Percentiles rank a stretch among this genome's conserved stretches.
phyloP scores from a whole-genome alignment of 2,888 invertebrate genomes.

The Timandra comae region DNA sequence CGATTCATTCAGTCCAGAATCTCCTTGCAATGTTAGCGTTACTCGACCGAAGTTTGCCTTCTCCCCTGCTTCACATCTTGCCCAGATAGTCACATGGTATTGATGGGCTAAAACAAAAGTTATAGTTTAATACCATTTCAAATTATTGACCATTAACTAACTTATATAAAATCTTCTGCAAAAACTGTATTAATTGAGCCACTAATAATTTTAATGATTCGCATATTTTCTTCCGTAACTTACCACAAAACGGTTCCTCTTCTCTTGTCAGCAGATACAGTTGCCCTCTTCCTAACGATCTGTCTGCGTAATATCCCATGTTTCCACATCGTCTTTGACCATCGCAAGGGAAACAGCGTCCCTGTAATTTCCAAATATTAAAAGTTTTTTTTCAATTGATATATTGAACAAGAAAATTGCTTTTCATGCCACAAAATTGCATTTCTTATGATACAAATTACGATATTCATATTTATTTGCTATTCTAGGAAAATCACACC shows the following conservation, averaged over 20 bases:
- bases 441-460: too few relatives aligned
- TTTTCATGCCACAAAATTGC: too few relatives aligned
- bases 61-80: slow-evolving; percentile 69
- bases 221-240: too few relatives aligned
- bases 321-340: slow-evolving; percentile 84
- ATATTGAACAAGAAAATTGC: too few relatives aligned
- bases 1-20: slow-evolving; percentile 89
- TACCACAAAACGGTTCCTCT: slow-evolving; percentile 94
- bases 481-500: too few relatives aligned
- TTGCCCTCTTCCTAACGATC: slow-evolving; percentile 88
- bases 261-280: slow-evolving; percentile 93
- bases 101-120: slow-evolving; percentile 87
- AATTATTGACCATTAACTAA: too few relatives aligned
- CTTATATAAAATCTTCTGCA: too few relatives aligned
- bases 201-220: too few relatives aligned
- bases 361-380: slow-evolving; percentile 35
- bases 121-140: too few relatives aligned
- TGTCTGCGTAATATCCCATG: slow-evolving; percentile 96
- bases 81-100: slow-evolving; percentile 89
- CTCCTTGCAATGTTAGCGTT: slow-evolving; percentile 86
- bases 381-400: too few relatives aligned
- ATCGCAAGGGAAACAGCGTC: slow-evolving; percentile 70
- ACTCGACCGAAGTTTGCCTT: slow-evolving; percentile 86
- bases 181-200: too few relatives aligned
- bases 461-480: too few relatives aligned